phyloP scores from a whole-genome alignment of 2,113 vertebrate species.

The Circaetus gallicus region DNA sequence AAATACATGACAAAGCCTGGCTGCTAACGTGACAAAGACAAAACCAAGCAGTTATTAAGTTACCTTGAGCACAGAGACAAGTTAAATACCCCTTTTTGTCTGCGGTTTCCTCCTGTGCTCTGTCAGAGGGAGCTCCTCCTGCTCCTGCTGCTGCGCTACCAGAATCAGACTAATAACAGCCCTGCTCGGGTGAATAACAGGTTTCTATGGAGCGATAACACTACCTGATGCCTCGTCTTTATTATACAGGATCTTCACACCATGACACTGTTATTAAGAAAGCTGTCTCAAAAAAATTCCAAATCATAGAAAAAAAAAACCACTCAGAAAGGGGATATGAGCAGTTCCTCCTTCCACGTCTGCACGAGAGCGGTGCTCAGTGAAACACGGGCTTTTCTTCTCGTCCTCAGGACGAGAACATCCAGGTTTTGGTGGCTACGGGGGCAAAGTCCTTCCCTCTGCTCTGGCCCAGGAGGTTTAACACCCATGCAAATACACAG shows the following conservation, averaged over 20 bases:
- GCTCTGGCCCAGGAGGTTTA: neutral
- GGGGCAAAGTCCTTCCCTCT: neutral
- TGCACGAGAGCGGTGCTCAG: neutral
- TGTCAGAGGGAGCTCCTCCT: neutral
- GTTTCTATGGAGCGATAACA: neutral
- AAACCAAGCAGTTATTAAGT: neutral
- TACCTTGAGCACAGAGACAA: neutral
- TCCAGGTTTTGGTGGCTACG: too few relatives aligned
- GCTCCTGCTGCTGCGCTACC: neutral
- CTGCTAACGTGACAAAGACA: neutral
- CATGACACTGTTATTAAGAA: neutral
- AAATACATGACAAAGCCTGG: neutral
- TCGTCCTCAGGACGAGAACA: neutral
- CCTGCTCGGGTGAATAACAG: neutral
- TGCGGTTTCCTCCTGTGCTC: neutral
- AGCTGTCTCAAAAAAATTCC: neutral
- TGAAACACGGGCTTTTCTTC: neutral
- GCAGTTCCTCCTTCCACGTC: rapidly evolving
- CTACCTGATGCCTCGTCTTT: neutral
- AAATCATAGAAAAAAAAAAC: neutral
- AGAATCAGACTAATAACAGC: neutral
- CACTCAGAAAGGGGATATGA: neutral
- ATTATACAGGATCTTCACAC: neutral
- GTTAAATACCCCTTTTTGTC: neutral
- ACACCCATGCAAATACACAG: neutral